These are phyloP conservation scores for Gymnothorax reevesii DNA, from an alignment of 2,797 vertebrate genomes.

Conservation along the genomic window DNA sequence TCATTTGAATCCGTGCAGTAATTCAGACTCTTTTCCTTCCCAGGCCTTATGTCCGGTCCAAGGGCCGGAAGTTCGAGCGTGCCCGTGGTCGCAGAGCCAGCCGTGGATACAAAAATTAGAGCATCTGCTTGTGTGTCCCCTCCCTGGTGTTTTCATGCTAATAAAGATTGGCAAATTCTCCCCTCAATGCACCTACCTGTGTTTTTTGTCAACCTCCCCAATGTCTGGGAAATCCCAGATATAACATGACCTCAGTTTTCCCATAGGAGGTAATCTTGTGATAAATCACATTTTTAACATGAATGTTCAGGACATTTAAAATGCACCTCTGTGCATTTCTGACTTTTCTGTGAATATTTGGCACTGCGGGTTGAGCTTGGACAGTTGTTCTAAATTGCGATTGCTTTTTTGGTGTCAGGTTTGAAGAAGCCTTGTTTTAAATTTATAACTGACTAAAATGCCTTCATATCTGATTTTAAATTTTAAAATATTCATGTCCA, in stretches of 20 bases:
- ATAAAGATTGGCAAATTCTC: slow-evolving; percentile 62
- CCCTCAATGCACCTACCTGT: slow-evolving; percentile 20
- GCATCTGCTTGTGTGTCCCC: slow-evolving; percentile 58
- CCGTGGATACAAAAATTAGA: slow-evolving; percentile 81
- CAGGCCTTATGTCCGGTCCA: slow-evolving; percentile 81
- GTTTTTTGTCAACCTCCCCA: not conserved
- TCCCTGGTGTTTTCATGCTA: slow-evolving; percentile 58
- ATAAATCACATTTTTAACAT: not conserved
- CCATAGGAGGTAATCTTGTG: not conserved
- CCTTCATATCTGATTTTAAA: not conserved
- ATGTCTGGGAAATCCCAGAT: not conserved
- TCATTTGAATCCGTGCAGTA: slow-evolving; percentile 4
- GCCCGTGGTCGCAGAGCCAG: slow-evolving; percentile 83
- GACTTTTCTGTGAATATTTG: not conserved
- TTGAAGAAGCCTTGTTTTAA: not conserved
- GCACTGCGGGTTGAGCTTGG: not conserved
- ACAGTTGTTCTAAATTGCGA: not conserved
- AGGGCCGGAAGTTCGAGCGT: slow-evolving; percentile 84
- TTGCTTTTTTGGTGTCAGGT: not conserved
- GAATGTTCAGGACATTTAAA: not conserved
- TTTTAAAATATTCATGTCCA: not conserved
- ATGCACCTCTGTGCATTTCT: not conserved
- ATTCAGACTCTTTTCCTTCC: slow-evolving; percentile 14
- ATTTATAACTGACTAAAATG: not conserved
- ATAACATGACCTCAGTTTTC: not conserved